phyloP scores from a whole-genome alignment of 1,140 invertebrate species.

The Drosophila micromelanica region DNA sequence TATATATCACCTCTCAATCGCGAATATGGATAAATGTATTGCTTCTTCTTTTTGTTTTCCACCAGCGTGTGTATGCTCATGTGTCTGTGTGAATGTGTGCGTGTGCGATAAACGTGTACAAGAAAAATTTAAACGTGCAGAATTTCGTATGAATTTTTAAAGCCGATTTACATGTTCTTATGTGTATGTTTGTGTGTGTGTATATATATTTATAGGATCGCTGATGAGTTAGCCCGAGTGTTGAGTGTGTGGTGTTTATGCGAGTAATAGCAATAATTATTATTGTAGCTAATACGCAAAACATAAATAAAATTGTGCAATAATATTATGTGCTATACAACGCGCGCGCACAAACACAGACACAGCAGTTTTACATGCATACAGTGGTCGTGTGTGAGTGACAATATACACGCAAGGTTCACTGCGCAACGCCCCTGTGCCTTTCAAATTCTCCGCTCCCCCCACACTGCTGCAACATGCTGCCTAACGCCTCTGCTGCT shows the following conservation, averaged over 20 bases:
- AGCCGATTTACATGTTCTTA: constrained; percentile 56
- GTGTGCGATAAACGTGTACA: constrained; percentile 74
- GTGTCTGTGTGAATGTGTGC: constrained; percentile 42
- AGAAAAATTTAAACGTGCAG: constrained; percentile 76
- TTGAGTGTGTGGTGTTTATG: constrained; percentile 33
- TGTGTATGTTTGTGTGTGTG: constrained; percentile 15
- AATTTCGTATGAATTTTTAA: constrained; percentile 73
- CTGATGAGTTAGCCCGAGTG: constrained; percentile 36
- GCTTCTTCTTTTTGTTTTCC: constrained; percentile 58
- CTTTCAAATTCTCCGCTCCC: constrained; percentile 14
- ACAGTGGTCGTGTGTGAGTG: constrained; percentile 45
- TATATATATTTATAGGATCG: constrained; percentile 50
- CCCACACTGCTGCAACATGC: constrained; percentile 64
- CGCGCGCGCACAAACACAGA: constrained; percentile 47
- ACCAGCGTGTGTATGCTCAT: constrained; percentile 41
- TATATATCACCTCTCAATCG: constrained; percentile 22
- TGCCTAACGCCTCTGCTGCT: constrained; percentile 24
- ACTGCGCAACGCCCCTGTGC: constrained; percentile 65
- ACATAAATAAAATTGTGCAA: constrained; percentile 78
- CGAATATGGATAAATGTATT: constrained; percentile 40
- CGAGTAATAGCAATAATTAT: constrained; percentile 48
- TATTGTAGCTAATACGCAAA: constrained; percentile 56
- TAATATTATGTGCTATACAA: constrained; percentile 54
- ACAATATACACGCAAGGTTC: constrained; percentile 76
- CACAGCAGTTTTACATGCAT: constrained; percentile 19